These are phyloP conservation scores for Cottoperca gobio DNA, from an alignment of 2,797 vertebrate genomes.

Conservation along the genomic window DNA sequence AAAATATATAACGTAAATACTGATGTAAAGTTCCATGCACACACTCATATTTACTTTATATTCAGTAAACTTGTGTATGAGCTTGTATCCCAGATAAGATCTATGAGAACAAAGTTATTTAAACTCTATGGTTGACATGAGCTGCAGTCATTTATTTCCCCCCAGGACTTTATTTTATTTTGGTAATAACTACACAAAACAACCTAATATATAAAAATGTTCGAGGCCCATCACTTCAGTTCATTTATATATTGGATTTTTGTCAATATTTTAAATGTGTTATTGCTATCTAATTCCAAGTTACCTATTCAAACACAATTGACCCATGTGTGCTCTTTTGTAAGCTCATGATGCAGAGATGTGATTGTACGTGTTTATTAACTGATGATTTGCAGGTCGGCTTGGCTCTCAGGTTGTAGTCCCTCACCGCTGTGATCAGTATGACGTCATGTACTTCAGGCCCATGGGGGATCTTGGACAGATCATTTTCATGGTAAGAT, in stretches of 20 bases:
- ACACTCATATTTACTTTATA: not conserved
- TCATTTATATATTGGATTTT: too few species aligned
- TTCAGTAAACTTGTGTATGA: not conserved
- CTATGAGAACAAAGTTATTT: too few species aligned
- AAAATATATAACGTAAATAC: not conserved
- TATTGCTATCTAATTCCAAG: not conserved
- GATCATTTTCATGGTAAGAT: slow-evolving; percentile 91
- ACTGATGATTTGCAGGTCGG: slow-evolving; percentile 84
- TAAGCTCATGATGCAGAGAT: not conserved
- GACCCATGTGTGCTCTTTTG: not conserved
- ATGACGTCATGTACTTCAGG: slow-evolving; percentile 91
- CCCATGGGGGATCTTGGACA: slow-evolving; percentile 98
- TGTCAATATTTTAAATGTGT: not conserved
- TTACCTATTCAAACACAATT: not conserved
- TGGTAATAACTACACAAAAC: too few species aligned
- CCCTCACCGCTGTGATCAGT: slow-evolving; percentile 93
- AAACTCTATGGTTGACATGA: too few species aligned
- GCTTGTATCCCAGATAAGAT: not conserved
- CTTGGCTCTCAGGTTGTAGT: slow-evolving; percentile 93
- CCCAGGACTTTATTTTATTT: too few species aligned
- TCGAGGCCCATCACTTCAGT: not conserved
- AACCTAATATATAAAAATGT: not conserved
- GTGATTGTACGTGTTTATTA: not conserved
- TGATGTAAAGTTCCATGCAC: too few species aligned
- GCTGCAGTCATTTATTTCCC: too few species aligned